Evolutionary conservation across 2,797 vertebrate genomes (phyloP), one percentile per base, ranked within the genome.

Genomic region (Darevskia mixta): DNA sequence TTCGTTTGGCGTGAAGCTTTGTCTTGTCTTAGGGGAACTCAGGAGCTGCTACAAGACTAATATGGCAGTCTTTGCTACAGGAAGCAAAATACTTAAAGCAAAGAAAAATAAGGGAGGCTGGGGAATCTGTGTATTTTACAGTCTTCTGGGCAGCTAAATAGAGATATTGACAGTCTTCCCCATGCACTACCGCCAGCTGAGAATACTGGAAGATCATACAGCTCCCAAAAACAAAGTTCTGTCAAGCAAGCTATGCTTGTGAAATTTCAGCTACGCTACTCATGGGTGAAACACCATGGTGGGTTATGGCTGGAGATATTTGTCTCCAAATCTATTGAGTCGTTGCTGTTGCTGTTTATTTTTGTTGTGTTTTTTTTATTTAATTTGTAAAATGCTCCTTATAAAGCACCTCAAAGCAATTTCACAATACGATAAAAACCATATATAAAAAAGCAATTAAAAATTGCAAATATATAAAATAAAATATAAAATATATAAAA

Each of bases 21-120:
- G 43, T 72, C 38, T 82, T 0, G 0, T 72, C 38, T 82, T 0
- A 0, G 72, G 83, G 75, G 77, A 45, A 77, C 72, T 88, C 23
- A n/a, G 79, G 87, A 91, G 45, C 45, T 90, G 43, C 3, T 8
- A 82, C 6, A 90, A 80, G 67, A 45, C 81, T 86, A 11, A 43
- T 1, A 5, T 4, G 87, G 35, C n/a, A 11, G 58, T 72, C 17
- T 90, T 49, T 67, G 32, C 4, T 91, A 71, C 5, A 6, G 55
- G 80, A 29, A 20, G 58, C 0, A 8, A 5, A 85, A 20, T 20
- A 29, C 41, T 87, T 17, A 7, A 71, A 85, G 35, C n/a, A 18
- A 27, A 29, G 17, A 64, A 15, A 18, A 32, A n/a, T 9, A 73
- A 67, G 64, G 81, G 80, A 80, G 71, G 77, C 8, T 29, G 84